A percentile compares a stretch with the other conserved stretches of the same genome.
These are phyloP conservation scores for Schizothorax lantsangensis DNA, from an alignment of 2,797 vertebrate species.

Conservation along the genomic window DNA sequence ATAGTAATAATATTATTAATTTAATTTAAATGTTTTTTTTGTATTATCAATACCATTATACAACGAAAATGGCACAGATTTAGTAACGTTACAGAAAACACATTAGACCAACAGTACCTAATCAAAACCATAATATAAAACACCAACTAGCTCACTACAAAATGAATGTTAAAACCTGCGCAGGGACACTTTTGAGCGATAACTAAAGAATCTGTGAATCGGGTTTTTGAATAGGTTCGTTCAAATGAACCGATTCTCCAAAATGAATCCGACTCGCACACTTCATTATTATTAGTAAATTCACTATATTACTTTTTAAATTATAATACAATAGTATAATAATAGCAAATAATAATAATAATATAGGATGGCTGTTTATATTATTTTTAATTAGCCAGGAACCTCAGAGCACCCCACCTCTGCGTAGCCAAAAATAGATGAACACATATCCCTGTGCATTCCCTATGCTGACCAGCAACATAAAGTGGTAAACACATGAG, in stretches of 20 bases:
- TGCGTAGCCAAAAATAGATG: constrained; percentile 56
- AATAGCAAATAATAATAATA: background rate
- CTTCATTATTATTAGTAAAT: background rate
- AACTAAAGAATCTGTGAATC: background rate
- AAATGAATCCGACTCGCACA: background rate
- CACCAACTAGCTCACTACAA: background rate
- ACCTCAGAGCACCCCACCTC: constrained; percentile 42
- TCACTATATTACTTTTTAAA: background rate
- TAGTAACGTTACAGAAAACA: background rate
- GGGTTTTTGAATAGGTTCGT: background rate
- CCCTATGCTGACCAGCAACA: constrained; percentile 33
- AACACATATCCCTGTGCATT: constrained; percentile 36
- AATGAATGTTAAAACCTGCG: background rate
- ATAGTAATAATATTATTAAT: background rate
- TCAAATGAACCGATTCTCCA: background rate
- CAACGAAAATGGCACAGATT: background rate
- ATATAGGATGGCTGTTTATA: background rate
- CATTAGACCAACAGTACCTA: background rate
- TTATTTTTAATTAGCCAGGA: background rate
- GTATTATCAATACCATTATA: background rate
- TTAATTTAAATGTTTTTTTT: background rate
- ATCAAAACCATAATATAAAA: background rate
- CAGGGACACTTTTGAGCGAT: background rate
- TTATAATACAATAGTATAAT: background rate
- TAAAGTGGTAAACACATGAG: constrained; percentile 36